These are phyloP conservation scores for Ptyas mucosa DNA, from an alignment of 2,113 vertebrate genomes.

Conservation along the genomic window DNA sequence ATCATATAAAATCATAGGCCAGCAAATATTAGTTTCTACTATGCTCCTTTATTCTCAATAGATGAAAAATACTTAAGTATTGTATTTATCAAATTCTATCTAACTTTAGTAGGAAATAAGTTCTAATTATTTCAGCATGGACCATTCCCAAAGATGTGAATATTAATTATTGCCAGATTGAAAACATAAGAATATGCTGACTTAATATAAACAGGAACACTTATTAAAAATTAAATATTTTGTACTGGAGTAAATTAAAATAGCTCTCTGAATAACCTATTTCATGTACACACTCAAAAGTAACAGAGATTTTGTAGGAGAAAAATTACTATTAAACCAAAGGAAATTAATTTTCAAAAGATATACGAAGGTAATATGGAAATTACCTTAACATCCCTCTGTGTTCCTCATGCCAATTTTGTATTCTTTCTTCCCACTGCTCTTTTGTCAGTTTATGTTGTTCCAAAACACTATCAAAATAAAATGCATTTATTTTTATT, in stretches of 20 bases:
- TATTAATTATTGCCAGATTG: background rate
- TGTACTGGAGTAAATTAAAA: background rate
- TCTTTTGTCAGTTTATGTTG: constrained; percentile 98
- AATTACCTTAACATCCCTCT: constrained; percentile 90
- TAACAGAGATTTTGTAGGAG: background rate
- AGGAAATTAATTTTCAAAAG: constrained; percentile 1
- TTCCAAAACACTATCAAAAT: constrained; percentile 84
- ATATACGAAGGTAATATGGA: accelerated
- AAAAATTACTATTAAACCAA: background rate
- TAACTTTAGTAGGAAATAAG: background rate
- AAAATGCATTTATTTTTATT: constrained; percentile 8
- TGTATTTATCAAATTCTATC: background rate
- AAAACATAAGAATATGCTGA: background rate
- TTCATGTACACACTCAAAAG: background rate
- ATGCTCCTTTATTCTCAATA: background rate
- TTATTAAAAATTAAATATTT: background rate
- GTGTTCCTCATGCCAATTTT: constrained; percentile 97
- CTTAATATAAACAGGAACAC: background rate
- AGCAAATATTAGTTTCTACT: background rate
- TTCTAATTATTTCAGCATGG: background rate
- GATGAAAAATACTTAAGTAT: background rate
- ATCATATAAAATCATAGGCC: background rate
- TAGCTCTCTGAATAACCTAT: background rate
- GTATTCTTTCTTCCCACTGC: constrained; percentile 98
- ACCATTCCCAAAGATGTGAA: background rate